Conservation (phyloP, 1,140 invertebrate species). For the Zaprionus gabonicus region DNA sequence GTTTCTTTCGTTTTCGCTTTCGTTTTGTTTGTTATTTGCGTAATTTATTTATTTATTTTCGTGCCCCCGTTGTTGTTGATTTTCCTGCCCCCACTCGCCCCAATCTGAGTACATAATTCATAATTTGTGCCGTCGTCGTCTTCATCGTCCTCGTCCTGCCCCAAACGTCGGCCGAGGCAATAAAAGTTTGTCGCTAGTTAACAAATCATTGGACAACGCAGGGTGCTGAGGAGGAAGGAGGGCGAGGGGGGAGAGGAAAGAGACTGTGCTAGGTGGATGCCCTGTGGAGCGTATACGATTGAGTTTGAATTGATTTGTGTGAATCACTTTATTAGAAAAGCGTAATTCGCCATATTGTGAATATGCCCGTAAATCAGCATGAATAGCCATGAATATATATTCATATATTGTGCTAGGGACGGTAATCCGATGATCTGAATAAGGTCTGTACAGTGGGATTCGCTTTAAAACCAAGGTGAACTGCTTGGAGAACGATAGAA, state of each 20-base stretch:
- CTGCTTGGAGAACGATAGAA: no score
- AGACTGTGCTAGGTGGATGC: neutral
- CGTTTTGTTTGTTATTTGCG: constrained; percentile 44
- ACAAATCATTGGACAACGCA: constrained; percentile 63
- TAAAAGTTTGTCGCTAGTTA: constrained; percentile 76
- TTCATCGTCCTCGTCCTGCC: constrained; percentile 16
- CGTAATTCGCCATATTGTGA: constrained; percentile 1
- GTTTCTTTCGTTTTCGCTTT: constrained; percentile 33
- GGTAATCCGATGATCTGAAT: no score
- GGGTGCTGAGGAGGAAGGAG: neutral
- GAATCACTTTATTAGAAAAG: constrained; percentile 13
- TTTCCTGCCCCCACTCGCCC: neutral
- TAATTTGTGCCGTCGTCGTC: constrained; percentile 61
- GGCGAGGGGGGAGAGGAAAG: neutral
- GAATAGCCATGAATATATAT: neutral
- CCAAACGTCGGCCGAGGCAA: constrained; percentile 50
- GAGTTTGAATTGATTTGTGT: constrained; percentile 38
- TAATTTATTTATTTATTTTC: constrained; percentile 76
- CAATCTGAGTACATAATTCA: constrained; percentile 73
- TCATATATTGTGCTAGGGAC: no score
- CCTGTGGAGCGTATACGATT: constrained; percentile 12
- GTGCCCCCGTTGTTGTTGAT: constrained; percentile 34
- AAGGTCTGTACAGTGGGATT: no score
- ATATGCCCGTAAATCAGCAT: constrained; percentile 4
- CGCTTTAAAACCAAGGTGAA: no score